A percentile compares a stretch with the other conserved stretches of the same genome.
phyloP scores from a whole-genome alignment of 2,797 vertebrate genomes.

The Gallinago stenura region DNA sequence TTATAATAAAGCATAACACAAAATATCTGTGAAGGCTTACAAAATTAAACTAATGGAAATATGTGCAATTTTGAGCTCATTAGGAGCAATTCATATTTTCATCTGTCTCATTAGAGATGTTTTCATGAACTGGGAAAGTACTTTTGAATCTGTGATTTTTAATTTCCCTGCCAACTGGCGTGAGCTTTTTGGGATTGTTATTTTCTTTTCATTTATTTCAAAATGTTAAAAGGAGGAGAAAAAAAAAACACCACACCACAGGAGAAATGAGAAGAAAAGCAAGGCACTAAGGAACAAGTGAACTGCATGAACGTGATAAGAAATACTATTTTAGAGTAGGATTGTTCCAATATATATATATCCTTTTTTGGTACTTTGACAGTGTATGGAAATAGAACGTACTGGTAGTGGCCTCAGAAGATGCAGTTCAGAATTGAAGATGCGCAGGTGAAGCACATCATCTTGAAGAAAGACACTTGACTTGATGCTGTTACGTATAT shows the following conservation, averaged over 20 bases:
- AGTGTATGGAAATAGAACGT: neutral
- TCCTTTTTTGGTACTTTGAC: neutral
- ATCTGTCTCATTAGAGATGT: constrained; percentile 81
- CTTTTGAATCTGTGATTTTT: constrained; percentile 73
- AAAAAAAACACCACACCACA: neutral
- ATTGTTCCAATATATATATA: neutral
- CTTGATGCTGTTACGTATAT: neutral
- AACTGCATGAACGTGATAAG: constrained; percentile 10
- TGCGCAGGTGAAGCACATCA: neutral
- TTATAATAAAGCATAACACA: constrained; percentile 82
- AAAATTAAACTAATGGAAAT: constrained; percentile 81
- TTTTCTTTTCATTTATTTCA: constrained; percentile 71
- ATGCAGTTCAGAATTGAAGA: neutral
- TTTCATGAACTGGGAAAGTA: constrained; percentile 79
- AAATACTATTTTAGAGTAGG: neutral
- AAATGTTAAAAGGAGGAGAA: constrained; percentile 49
- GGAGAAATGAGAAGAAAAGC: constrained; percentile 52
- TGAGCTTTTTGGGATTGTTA: constrained; percentile 64
- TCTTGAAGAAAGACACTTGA: neutral
- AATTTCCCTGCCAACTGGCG: constrained; percentile 70
- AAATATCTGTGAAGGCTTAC: constrained; percentile 81
- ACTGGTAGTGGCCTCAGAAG: neutral
- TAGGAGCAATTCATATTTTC: constrained; percentile 83
- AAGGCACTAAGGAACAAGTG: constrained; percentile 13
- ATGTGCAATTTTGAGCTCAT: constrained; percentile 80